Evolutionary conservation across 1,140 invertebrate genomes (phyloP).

Genomic region (Papilio helenus): DNA sequence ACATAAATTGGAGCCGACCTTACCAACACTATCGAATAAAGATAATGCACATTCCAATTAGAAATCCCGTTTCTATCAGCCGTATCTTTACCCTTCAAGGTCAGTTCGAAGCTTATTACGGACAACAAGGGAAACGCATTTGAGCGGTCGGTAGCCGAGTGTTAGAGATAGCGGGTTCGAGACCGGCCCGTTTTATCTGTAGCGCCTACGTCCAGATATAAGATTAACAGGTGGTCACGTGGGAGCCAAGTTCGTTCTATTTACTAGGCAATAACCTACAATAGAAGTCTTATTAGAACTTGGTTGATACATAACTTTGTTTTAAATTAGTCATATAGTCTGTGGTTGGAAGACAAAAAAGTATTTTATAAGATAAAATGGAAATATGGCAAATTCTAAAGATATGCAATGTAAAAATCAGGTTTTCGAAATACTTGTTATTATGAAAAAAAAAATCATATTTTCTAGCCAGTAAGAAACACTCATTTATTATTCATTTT

Average conservation of each 20-base stretch:
- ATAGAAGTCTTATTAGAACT: neutral
- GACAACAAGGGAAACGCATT: slow-evolving; percentile 75
- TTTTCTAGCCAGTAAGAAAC: neutral
- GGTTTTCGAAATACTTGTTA: too few species aligned
- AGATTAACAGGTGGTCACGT: slow-evolving; percentile 66
- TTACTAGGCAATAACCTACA: neutral
- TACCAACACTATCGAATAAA: slow-evolving; percentile 38
- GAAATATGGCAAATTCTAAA: too few species aligned
- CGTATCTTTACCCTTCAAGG: slow-evolving; percentile 54
- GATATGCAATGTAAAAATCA: too few species aligned
- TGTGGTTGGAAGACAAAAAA: too few species aligned
- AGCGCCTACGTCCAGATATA: slow-evolving; percentile 56
- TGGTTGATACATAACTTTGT: neutral
- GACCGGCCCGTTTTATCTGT: slow-evolving; percentile 54
- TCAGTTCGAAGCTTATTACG: slow-evolving; percentile 62
- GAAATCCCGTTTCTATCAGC: slow-evolving; percentile 48
- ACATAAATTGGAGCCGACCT: slow-evolving; percentile 28
- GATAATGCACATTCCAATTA: slow-evolving; percentile 59
- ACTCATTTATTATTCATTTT: neutral
- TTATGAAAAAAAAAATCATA: neutral
- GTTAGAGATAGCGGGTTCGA: slow-evolving; percentile 59
- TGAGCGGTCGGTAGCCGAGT: slow-evolving; percentile 64
- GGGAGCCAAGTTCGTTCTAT: slow-evolving; percentile 52
- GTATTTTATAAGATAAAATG: too few species aligned
- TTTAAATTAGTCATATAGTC: too few species aligned